Evolutionary conservation across 1,140 invertebrate genomes (phyloP).

Genomic region (Harpegnathos saltator): DNA sequence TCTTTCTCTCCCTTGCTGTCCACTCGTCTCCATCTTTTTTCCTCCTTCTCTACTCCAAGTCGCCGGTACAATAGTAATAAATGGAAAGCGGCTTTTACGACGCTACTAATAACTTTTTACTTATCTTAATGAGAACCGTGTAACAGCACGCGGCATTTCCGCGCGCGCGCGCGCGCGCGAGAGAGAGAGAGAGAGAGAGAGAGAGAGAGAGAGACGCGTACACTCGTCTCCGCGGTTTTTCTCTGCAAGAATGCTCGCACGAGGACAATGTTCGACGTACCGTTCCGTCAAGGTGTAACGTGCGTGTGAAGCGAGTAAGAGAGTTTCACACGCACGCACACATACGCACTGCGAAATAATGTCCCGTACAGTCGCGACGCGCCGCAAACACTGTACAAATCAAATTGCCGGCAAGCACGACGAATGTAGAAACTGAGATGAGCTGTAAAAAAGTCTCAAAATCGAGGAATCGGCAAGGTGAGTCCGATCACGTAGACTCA

Average conservation of each 20-base stretch:
- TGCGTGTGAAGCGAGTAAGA: background rate
- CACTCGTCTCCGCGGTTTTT: background rate
- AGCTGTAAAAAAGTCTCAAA: conserved; percentile 76
- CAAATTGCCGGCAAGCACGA: conserved; percentile 59
- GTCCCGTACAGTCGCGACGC: background rate
- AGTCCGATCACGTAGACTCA: conserved; percentile 80
- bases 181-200: no score
- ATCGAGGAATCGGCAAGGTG: conserved; percentile 50
- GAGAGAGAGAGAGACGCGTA: no score
- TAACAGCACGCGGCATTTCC: conserved; percentile 19
- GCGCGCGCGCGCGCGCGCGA: no score
- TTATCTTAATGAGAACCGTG: conserved; percentile 25
- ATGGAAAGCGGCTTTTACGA: conserved; percentile 61
- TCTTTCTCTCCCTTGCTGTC: background rate
- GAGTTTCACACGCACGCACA: no score
- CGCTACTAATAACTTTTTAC: conserved; percentile 69
- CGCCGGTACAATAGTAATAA: conserved; percentile 70
- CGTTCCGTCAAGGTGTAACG: background rate
- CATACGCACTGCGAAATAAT: background rate
- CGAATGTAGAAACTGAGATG: conserved; percentile 56
- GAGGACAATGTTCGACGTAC: background rate
- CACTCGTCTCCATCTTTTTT: conserved; percentile 18
- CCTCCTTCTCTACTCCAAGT: conserved; percentile 6
- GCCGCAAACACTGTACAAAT: conserved; percentile 28
- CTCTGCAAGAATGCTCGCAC: no score